Base-by-base conservation (phyloP, 2,797 vertebrate genomes). In the Carcharodon carcharias region DNA sequence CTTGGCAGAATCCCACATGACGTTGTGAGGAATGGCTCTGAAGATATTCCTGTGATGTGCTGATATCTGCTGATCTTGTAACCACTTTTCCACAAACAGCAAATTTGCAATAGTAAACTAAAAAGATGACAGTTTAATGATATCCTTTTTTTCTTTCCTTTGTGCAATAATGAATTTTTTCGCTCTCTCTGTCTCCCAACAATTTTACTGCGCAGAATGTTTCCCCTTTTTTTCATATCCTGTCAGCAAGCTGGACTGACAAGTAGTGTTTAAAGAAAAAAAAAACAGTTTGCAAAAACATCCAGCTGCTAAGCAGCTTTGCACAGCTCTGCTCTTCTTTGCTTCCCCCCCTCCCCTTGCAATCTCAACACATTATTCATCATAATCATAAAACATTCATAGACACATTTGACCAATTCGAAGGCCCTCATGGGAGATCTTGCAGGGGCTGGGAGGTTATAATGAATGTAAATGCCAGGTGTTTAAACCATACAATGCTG, bases 61-160 rank as follows among this genome's bases (percentile, higher is more conserved):
- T 97, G 97, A 97, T 97, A 98, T 97, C 97, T 97, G 97, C 97
- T 97, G 97, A 98, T 97, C 97, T 97, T 97, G 97, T 97, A 98
- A 97, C 97, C 97, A 77, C 97, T 97, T 97, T 77, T 96, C 96
- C 97, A 97, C 97, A 97, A 97, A 97, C 97, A 95, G 69, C 94
- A 95, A 95, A 77, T 95, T 73, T 97, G 97, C 97, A 97, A 97
- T 96, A 97, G 97, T 97, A 97, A 97, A 97, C 97, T 97, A 97
- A 97, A 96, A 97, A 97, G 96, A 97, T 97, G 97, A 97, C 97
- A 97, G 97, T 96, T 97, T 97, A 97, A 97, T 98, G 97, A 97
- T 97, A 97, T 97, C 96, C 69, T 95, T 95, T 54, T 95, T 71
- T 77, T 56, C 94, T 95, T 95, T 93, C 61, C 35, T 93, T 93